Percentiles rank a stretch among this genome's conserved stretches.
Conservation (phyloP, 2,113 vertebrate genomes). For the Solea senegalensis region DNA sequence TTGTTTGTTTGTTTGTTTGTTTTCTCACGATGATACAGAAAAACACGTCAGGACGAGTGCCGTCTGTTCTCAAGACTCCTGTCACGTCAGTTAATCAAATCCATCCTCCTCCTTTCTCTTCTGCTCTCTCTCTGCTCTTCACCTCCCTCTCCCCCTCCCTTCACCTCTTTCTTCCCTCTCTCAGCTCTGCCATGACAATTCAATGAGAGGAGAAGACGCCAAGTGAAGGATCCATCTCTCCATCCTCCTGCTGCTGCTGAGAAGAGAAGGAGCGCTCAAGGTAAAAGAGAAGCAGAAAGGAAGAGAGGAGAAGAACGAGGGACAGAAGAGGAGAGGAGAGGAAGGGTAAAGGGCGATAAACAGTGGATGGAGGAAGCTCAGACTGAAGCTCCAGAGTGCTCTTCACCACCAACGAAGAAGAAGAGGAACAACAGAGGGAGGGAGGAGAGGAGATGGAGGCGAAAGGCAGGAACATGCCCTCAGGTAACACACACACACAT, state of each 20-base stretch:
- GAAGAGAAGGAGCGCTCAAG: constrained; percentile 10
- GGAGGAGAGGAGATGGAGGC: constrained; percentile 79
- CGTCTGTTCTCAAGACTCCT: constrained; percentile 36
- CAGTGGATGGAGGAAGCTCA: constrained; percentile 82
- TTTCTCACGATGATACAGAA: background rate
- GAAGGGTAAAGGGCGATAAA: constrained; percentile 56
- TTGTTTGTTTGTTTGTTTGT: constrained; percentile 19
- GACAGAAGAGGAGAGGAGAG: constrained; percentile 30
- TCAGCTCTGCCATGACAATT: constrained; percentile 67
- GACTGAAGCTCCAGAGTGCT: constrained; percentile 71
- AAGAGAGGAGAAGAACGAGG: constrained; percentile 33
- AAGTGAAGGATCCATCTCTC: constrained; percentile 53
- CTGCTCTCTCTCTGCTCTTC: constrained; percentile 30
- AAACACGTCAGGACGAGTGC: constrained; percentile 21
- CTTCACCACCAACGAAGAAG: constrained; percentile 72
- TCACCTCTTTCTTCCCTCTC: background rate
- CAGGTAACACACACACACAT: constrained; percentile 70
- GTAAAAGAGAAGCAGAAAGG: constrained; percentile 30
- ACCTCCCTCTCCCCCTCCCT: background rate
- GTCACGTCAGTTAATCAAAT: constrained; percentile 49
- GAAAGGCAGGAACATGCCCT: constrained; percentile 79
- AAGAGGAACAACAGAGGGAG: constrained; percentile 47
- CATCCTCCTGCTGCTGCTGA: background rate
- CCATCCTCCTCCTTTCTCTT: constrained; percentile 12
- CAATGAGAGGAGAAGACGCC: constrained; percentile 67